Conservation (phyloP, 2,797 vertebrate species). For the Pseudocheirus occidentalis region DNA sequence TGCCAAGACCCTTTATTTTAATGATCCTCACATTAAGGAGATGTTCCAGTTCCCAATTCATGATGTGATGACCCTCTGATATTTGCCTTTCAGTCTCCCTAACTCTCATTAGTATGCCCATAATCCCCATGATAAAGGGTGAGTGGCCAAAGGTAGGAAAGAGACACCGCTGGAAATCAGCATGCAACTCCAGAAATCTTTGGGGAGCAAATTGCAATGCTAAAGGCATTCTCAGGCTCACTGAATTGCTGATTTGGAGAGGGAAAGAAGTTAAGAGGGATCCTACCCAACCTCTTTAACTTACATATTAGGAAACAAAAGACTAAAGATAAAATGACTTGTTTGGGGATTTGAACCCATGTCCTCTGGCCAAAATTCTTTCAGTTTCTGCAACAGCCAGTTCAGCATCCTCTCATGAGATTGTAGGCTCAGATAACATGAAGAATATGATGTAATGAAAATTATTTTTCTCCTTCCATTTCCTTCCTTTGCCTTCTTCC, state of each 20-base stretch:
- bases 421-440: slow-evolving; percentile 76
- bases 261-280: background rate
- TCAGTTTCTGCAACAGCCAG: background rate
- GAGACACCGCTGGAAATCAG: background rate
- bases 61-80: background rate
- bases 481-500: slow-evolving; percentile 27
- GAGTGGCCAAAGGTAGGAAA: background rate
- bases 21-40: background rate
- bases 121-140: background rate
- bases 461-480: slow-evolving; percentile 53
- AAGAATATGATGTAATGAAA: slow-evolving; percentile 75
- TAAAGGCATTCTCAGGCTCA: slow-evolving; percentile 76
- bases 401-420: slow-evolving; percentile 77
- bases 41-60: background rate
- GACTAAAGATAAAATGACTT: background rate
- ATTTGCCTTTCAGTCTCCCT: background rate
- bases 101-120: background rate
- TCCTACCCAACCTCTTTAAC: background rate
- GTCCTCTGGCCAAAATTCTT: accelerated
- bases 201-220: slow-evolving; percentile 74
- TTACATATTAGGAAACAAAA: background rate
- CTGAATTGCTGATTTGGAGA: background rate
- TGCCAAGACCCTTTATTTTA: background rate
- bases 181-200: background rate
- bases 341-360: background rate